A percentile compares a stretch with the other conserved stretches of the same genome.
Conservation (phyloP, 2,797 vertebrate species). For the Thalassophryne amazonica region DNA sequence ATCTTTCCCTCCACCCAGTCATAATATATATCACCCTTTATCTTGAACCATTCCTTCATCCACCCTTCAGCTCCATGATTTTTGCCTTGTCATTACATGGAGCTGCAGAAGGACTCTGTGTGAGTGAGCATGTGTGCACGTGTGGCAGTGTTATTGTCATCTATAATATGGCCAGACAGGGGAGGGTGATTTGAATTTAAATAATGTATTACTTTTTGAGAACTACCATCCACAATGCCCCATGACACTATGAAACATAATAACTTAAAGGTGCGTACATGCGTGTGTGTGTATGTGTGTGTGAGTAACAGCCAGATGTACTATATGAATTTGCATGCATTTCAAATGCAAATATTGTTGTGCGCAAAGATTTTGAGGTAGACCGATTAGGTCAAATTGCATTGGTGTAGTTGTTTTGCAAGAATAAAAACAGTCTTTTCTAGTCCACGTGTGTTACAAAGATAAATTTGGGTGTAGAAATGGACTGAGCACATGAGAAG, state of each 20-base stretch:
- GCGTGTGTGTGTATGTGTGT: conserved; percentile 8
- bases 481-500: too few relatives aligned
- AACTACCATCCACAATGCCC: conserved; percentile 61
- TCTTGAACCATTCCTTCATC: too few relatives aligned
- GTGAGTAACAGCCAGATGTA: neutral
- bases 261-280: conserved; percentile 46
- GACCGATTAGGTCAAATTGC: conserved; percentile 52
- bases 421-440: conserved; percentile 41
- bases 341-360: conserved; percentile 63
- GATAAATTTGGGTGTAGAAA: too few relatives aligned
- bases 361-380: conserved; percentile 43
- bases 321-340: conserved; percentile 36
- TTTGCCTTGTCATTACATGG: too few relatives aligned
- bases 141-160: conserved; percentile 59
- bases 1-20: too few relatives aligned
- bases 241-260: conserved; percentile 55
- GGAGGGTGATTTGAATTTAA: conserved; percentile 72
- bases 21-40: too few relatives aligned
- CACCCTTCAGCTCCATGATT: too few relatives aligned
- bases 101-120: neutral
- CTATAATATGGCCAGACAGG: conserved; percentile 68
- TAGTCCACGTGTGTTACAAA: conserved; percentile 33
- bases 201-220: conserved; percentile 73
- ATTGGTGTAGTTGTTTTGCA: conserved; percentile 42
- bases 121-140: neutral